These are phyloP conservation scores for Orius laevigatus DNA, from an alignment of 1,140 invertebrate species.

Conservation along the genomic window DNA sequence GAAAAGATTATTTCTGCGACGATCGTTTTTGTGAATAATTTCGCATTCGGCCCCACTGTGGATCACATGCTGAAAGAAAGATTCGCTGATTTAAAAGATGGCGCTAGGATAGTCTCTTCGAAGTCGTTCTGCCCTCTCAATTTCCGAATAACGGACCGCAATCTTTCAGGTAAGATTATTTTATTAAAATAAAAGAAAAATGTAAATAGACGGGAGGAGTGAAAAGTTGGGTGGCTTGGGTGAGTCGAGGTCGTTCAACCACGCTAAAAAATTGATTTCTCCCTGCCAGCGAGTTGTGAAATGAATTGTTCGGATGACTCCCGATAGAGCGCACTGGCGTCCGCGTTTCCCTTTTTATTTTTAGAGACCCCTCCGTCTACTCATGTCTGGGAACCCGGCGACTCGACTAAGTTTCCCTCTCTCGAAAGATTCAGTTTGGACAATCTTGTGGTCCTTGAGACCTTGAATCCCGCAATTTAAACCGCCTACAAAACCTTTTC, in stretches of 20 bases:
- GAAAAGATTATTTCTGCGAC: constrained; percentile 84
- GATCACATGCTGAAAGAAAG: constrained; percentile 92
- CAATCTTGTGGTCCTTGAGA: too few species aligned
- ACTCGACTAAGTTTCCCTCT: too few species aligned
- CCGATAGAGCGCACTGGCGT: neutral
- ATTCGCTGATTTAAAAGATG: constrained; percentile 90
- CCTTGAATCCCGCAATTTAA: too few species aligned
- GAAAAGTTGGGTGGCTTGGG: neutral
- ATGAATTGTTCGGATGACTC: neutral
- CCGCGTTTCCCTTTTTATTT: neutral
- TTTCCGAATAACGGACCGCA: constrained; percentile 90
- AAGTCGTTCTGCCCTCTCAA: constrained; percentile 96
- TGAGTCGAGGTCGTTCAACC: neutral
- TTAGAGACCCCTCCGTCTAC: neutral
- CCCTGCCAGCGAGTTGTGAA: too few species aligned
- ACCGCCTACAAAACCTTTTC: too few species aligned
- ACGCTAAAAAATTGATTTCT: too few species aligned
- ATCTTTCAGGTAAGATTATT: constrained; percentile 28
- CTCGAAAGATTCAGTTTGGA: too few species aligned
- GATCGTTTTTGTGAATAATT: constrained; percentile 97
- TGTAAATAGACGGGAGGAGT: neutral
- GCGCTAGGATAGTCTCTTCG: constrained; percentile 92
- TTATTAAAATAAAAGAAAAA: constrained; percentile 19
- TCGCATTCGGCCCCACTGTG: constrained; percentile 91
- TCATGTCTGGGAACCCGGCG: too few species aligned